Percentiles rank a stretch among this genome's conserved stretches.
Evolutionary conservation across 2,797 vertebrate species (phyloP).

Genomic region (Graptemys geographica): DNA sequence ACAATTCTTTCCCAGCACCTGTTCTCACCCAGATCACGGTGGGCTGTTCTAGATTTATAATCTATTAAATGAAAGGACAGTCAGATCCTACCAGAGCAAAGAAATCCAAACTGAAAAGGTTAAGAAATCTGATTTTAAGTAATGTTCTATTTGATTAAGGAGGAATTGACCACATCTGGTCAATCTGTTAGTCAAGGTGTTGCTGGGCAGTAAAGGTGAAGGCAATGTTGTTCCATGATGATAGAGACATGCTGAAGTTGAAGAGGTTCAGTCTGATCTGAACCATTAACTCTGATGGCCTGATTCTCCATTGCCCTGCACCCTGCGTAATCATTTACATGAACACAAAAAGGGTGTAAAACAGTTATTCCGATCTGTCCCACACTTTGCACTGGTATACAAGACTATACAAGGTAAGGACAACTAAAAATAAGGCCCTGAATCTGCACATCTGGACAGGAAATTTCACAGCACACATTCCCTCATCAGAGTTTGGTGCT

Average conservation of each 20-base stretch:
- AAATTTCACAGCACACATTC: not conserved
- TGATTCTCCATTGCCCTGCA: not conserved
- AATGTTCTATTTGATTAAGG: not conserved
- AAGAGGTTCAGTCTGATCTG: not conserved
- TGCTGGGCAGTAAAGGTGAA: not conserved
- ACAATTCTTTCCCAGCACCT: not conserved
- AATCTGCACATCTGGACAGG: not conserved
- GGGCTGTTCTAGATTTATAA: not conserved
- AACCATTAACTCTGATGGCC: not conserved
- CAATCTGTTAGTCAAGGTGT: not conserved
- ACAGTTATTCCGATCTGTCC: not conserved
- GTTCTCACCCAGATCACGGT: not conserved
- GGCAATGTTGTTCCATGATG: not conserved
- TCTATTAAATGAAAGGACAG: not conserved
- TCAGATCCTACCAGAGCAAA: not conserved
- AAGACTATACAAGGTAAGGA: not conserved
- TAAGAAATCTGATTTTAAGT: not conserved
- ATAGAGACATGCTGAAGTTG: not conserved
- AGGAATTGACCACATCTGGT: not conserved
- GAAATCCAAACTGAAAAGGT: not conserved
- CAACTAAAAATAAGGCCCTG: not conserved
- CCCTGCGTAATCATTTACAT: not conserved
- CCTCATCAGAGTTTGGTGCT: not conserved
- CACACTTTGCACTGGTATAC: not conserved
- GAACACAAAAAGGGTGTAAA: not conserved